phyloP scores from a whole-genome alignment of 1,140 invertebrate genomes.

The Pseudomyrmex sp. region DNA sequence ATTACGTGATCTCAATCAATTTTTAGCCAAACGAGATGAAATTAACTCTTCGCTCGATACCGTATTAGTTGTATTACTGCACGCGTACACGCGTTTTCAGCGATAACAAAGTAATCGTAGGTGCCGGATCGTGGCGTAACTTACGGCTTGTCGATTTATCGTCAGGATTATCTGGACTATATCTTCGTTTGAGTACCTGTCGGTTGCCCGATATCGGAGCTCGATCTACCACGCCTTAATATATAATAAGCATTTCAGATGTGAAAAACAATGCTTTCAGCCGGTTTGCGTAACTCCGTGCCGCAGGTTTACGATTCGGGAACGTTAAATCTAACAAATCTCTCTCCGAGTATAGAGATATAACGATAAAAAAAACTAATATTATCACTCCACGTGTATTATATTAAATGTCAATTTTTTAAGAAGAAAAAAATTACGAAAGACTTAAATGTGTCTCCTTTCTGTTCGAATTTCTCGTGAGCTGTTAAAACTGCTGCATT shows the following conservation, averaged over 20 bases:
- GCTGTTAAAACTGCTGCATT: background rate
- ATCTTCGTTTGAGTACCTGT: constrained; percentile 53
- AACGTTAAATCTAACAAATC: background rate
- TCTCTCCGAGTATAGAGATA: no score
- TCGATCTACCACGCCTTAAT: constrained; percentile 57
- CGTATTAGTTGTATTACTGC: background rate
- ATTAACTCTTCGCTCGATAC: background rate
- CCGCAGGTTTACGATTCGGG: constrained; percentile 41
- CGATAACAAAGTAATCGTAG: constrained; percentile 46
- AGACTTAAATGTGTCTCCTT: background rate
- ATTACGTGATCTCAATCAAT: background rate
- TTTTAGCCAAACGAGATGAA: background rate
- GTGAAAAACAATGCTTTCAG: constrained; percentile 63
- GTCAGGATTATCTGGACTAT: constrained; percentile 50
- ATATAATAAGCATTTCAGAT: constrained; percentile 57
- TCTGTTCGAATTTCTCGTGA: no score
- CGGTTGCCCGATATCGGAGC: constrained; percentile 41
- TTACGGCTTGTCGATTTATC: constrained; percentile 52
- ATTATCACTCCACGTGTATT: background rate
- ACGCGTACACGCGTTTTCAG: constrained; percentile 28
- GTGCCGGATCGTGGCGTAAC: constrained; percentile 37
- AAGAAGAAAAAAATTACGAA: no score
- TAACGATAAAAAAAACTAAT: background rate
- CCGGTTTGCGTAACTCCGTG: constrained; percentile 50
- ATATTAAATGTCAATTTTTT: background rate